Percentiles rank a stretch among this genome's conserved stretches.
Evolutionary conservation across 64 coral and sea anemone genomes (phyloP).

Genomic region (Acropora yongei): DNA sequence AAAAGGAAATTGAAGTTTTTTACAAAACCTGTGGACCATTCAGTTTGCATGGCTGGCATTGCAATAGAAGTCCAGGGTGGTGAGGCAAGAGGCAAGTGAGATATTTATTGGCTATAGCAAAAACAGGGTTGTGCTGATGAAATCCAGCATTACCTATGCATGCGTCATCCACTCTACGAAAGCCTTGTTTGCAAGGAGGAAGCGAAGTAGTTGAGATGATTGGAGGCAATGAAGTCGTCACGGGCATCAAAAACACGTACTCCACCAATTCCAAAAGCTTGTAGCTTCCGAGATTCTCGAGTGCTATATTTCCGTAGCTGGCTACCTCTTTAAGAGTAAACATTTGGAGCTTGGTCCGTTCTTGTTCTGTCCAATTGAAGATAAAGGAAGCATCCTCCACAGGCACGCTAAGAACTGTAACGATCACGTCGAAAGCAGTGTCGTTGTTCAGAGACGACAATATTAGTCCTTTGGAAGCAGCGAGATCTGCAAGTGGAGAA

Average conservation of each 20-base stretch:
- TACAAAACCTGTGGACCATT: too few species aligned
- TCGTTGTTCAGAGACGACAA: constrained; percentile 34
- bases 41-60: too few species aligned
- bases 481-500: constrained; percentile 16
- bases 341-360: neutral
- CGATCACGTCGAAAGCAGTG: constrained; percentile 48
- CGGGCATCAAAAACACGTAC: neutral
- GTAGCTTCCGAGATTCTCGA: neutral
- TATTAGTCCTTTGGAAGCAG: neutral
- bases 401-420: constrained; percentile 26
- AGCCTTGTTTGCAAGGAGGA: constrained; percentile 11
- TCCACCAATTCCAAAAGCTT: neutral
- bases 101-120: too few species aligned
- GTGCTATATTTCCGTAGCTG: constrained; percentile 2
- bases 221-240: neutral
- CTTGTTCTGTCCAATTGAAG: constrained; percentile 54
- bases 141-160: neutral
- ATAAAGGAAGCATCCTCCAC: constrained; percentile 62
- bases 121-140: too few species aligned
- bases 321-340: constrained; percentile 19
- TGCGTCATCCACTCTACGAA: neutral
- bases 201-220: neutral
- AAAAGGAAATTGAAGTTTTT: too few species aligned
- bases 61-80: too few species aligned
- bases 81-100: too few species aligned